Conservation (phyloP, 2,113 vertebrate species). For the Nothoprocta perdicaria region DNA sequence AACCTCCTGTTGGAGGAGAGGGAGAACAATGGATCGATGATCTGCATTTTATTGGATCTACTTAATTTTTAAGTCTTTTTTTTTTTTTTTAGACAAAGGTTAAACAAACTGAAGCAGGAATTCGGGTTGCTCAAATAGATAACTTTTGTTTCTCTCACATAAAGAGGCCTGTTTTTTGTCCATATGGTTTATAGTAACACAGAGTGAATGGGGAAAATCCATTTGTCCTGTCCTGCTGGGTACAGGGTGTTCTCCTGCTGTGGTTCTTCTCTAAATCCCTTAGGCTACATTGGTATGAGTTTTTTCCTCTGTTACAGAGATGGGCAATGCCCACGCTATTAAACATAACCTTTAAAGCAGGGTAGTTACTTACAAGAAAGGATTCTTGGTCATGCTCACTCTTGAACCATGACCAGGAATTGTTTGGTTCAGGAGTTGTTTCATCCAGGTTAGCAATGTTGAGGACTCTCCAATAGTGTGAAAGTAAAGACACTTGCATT, state of each 20-base stretch:
- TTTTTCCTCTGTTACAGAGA: not conserved
- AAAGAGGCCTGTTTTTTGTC: not conserved
- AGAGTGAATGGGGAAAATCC: not conserved
- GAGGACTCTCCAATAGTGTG: not conserved
- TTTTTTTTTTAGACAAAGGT: not conserved
- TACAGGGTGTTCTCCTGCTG: not conserved
- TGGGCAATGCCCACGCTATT: not conserved
- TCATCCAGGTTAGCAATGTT: not conserved
- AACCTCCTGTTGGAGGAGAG: not conserved
- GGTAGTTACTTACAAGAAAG: not conserved
- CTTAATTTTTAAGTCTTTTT: slow-evolving; percentile 8
- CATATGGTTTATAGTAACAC: not conserved
- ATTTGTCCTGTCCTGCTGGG: not conserved
- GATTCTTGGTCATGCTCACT: not conserved
- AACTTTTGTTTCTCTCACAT: not conserved
- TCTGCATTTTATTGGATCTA: not conserved
- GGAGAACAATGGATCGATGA: not conserved
- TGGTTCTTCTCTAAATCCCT: not conserved
- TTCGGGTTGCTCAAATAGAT: not conserved
- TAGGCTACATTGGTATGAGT: not conserved
- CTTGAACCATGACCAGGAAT: not conserved
- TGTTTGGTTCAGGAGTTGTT: not conserved
- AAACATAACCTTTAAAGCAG: not conserved
- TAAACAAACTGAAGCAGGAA: not conserved
- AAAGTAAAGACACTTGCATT: not conserved